Percentiles rank a stretch among this genome's conserved stretches.
These are phyloP conservation scores for Ladona fulva DNA, from an alignment of 1,140 invertebrate species.

Conservation along the genomic window DNA sequence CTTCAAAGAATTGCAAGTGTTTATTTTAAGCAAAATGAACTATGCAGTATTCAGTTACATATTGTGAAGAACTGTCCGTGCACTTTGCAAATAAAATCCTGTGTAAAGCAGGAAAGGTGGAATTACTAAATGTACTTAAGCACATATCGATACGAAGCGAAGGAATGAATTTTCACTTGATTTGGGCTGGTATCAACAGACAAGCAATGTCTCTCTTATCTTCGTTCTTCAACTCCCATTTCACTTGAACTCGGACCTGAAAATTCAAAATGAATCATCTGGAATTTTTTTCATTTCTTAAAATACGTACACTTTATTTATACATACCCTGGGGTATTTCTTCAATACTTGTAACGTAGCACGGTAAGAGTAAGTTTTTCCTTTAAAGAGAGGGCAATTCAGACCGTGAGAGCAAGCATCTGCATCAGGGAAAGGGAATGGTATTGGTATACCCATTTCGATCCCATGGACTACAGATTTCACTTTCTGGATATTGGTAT, in stretches of 20 bases:
- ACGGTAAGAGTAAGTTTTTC: slow-evolving; percentile 46
- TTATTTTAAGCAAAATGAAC: neutral
- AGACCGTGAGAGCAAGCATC: slow-evolving; percentile 52
- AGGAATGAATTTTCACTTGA: slow-evolving; percentile 34
- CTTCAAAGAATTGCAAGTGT: neutral
- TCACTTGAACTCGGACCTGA: slow-evolving; percentile 52
- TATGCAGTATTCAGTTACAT: neutral
- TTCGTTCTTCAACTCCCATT: slow-evolving; percentile 58
- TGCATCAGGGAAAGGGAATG: slow-evolving; percentile 56
- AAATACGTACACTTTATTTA: neutral
- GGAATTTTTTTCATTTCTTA: neutral
- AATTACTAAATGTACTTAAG: too few relatives aligned
- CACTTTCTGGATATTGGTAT: slow-evolving; percentile 35
- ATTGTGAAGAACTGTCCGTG: neutral
- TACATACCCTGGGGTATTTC: slow-evolving; percentile 51
- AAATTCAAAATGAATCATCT: slow-evolving; percentile 20
- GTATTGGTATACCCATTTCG: slow-evolving; percentile 54
- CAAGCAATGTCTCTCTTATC: slow-evolving; percentile 52
- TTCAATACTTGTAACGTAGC: slow-evolving; percentile 48
- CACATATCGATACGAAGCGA: slow-evolving; percentile 19
- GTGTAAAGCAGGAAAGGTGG: neutral
- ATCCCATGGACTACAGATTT: slow-evolving; percentile 58
- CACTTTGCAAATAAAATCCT: neutral
- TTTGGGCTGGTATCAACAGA: slow-evolving; percentile 52
- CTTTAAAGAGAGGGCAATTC: slow-evolving; percentile 54